phyloP scores from a whole-genome alignment of 2,113 vertebrate genomes.

The Etia nguti region DNA sequence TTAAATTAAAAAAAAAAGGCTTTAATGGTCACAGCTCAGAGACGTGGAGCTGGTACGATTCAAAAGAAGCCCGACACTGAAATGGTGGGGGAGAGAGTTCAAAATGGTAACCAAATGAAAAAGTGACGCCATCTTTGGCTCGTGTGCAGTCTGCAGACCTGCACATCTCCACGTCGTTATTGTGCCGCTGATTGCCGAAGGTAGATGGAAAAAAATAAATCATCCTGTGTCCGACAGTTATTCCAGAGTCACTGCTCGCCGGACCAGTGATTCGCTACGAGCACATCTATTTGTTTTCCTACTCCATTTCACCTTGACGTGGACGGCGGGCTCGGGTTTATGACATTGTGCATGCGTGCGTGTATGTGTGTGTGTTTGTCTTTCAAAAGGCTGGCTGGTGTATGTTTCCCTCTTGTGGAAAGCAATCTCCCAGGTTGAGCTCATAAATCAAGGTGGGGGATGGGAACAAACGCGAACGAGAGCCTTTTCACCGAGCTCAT shows the following conservation, averaged over 20 bases:
- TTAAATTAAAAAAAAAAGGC: background rate
- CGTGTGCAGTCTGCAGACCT: background rate
- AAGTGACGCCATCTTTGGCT: background rate
- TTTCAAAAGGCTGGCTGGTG: constrained; percentile 26
- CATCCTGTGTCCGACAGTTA: constrained; percentile 18
- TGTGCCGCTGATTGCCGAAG: constrained; percentile 15
- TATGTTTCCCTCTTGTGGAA: constrained; percentile 55
- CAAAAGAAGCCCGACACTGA: accelerated
- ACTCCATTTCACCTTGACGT: constrained; percentile 69
- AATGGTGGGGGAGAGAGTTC: background rate
- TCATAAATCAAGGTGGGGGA: constrained; percentile 66
- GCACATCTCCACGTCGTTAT: constrained; percentile 5
- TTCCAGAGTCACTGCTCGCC: constrained; percentile 33
- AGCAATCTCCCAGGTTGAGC: constrained; percentile 66
- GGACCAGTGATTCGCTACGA: constrained; percentile 47
- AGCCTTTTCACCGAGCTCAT: constrained; percentile 22
- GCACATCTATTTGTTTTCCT: constrained; percentile 72
- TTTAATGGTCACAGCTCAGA: background rate
- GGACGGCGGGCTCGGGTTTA: constrained; percentile 36
- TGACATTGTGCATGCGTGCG: constrained; percentile 31
- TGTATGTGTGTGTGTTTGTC: constrained; percentile 1
- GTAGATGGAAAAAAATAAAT: constrained; percentile 30
- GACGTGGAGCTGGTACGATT: background rate
- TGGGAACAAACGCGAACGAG: constrained; percentile 2
- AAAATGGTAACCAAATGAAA: background rate